phyloP scores from a whole-genome alignment of 2,797 vertebrate species.

The Hypotaenidia philippensis region DNA sequence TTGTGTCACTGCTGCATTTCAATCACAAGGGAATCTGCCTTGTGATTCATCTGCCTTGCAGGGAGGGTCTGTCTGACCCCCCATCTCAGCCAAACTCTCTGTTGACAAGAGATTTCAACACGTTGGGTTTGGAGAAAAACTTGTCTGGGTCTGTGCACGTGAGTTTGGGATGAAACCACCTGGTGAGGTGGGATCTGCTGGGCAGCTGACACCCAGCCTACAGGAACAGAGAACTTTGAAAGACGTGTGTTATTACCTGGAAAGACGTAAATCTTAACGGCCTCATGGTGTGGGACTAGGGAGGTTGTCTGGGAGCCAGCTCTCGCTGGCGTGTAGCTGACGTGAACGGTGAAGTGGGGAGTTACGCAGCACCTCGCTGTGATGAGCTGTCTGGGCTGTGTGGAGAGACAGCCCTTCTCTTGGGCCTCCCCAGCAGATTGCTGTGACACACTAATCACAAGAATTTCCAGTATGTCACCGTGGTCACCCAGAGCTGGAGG shows the following conservation, averaged over 20 bases:
- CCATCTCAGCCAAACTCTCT: background rate
- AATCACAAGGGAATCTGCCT: background rate
- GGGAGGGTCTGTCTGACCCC: background rate
- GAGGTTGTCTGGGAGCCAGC: background rate
- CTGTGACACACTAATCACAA: background rate
- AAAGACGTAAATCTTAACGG: background rate
- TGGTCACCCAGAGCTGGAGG: background rate
- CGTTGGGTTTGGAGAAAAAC: fast-evolving
- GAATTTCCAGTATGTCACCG: background rate
- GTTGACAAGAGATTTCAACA: background rate
- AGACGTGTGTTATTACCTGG: background rate
- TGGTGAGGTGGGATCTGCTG: background rate
- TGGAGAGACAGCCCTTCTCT: background rate
- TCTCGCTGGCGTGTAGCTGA: background rate
- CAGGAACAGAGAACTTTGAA: background rate
- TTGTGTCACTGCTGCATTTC: background rate
- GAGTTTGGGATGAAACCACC: background rate
- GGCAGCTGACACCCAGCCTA: background rate
- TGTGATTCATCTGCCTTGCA: background rate
- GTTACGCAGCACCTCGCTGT: background rate
- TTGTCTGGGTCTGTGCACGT: background rate
- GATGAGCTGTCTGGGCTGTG: background rate
- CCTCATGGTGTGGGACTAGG: background rate
- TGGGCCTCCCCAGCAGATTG: background rate
- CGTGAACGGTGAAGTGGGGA: background rate